Evolutionary conservation across 2,797 vertebrate genomes (phyloP).

Genomic region (Parauchenoglanis punctatus): DNA sequence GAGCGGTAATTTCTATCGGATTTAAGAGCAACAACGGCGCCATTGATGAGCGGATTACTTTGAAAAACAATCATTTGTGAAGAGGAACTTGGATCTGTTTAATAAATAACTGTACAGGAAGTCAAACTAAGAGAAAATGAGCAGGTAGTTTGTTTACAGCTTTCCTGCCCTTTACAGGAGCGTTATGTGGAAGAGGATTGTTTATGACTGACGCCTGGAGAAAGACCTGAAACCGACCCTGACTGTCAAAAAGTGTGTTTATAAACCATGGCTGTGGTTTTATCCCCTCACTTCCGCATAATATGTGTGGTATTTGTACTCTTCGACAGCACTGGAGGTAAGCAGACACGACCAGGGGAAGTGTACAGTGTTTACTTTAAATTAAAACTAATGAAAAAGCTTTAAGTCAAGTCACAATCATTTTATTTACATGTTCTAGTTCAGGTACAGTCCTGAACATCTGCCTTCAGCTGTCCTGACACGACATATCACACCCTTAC

Average conservation of each 20-base stretch:
- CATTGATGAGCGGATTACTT: neutral
- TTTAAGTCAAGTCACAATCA: neutral
- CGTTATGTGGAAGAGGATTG: neutral
- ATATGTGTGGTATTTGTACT: slow-evolving; percentile 39
- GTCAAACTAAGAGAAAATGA: neutral
- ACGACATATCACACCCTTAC: neutral
- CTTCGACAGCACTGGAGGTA: slow-evolving; percentile 52
- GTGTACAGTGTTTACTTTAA: neutral
- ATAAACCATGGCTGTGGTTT: slow-evolving; percentile 36
- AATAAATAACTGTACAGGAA: neutral
- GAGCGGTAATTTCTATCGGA: neutral
- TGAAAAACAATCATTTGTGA: neutral
- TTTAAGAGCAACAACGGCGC: slow-evolving; percentile 1
- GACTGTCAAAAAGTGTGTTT: neutral
- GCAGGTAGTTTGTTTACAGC: neutral
- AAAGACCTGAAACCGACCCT: slow-evolving; percentile 22
- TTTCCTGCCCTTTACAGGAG: neutral
- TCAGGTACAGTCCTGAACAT: neutral
- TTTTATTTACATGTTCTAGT: neutral
- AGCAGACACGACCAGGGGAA: slow-evolving; percentile 3
- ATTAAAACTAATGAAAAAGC: neutral
- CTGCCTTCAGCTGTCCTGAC: neutral
- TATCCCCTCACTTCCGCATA: slow-evolving; percentile 16
- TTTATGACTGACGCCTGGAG: slow-evolving; percentile 30
- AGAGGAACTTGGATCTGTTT: neutral